A percentile compares a stretch with the other conserved stretches of the same genome.
phyloP scores from a whole-genome alignment of 2,113 vertebrate species.

The Arothron firmamentum region DNA sequence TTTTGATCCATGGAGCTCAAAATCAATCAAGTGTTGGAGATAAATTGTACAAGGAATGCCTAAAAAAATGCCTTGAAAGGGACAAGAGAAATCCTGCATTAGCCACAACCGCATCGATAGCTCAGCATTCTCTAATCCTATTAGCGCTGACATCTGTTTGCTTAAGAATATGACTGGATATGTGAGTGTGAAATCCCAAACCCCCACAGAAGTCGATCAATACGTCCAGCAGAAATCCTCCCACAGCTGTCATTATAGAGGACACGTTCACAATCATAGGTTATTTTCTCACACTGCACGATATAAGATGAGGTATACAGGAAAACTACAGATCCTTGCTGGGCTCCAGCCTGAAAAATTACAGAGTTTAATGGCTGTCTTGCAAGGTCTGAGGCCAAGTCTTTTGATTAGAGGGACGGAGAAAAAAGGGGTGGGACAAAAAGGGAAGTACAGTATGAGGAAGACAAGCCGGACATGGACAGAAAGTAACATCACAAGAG shows the following conservation, averaged over 20 bases:
- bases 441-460: background rate
- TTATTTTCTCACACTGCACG: background rate
- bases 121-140: background rate
- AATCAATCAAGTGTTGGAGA: background rate
- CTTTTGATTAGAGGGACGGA: slow-evolving; percentile 37
- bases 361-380: slow-evolving; percentile 57
- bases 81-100: background rate
- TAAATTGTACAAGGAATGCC: background rate
- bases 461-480: background rate
- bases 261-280: background rate
- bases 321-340: background rate
- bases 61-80: background rate
- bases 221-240: slow-evolving; percentile 1
- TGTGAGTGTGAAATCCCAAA: background rate
- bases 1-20: slow-evolving; percentile 13
- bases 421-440: slow-evolving; percentile 16
- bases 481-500: slow-evolving; percentile 2
- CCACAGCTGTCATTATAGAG: slow-evolving; percentile 9
- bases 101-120: background rate
- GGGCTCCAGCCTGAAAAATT: slow-evolving; percentile 29
- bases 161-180: background rate
- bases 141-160: slow-evolving; percentile 1
- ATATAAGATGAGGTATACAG: slow-evolving; percentile 4
- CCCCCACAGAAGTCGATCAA: slow-evolving; percentile 16
- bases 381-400: slow-evolving; percentile 55